Base-by-base conservation (phyloP, 2,888 invertebrate genomes). In the Agrochola lota region DNA sequence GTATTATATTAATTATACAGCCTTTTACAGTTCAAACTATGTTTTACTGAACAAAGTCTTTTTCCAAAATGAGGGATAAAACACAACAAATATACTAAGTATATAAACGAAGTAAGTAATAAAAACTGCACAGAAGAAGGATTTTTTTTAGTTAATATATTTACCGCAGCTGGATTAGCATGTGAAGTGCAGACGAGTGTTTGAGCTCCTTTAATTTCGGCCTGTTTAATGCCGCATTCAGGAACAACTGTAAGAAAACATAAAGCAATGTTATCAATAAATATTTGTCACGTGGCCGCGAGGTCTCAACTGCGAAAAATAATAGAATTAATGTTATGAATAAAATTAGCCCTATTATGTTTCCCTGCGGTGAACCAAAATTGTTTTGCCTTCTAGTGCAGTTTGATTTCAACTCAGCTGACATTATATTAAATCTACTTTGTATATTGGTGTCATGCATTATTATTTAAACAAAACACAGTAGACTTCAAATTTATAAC, bases 181-280 rank as follows among this genome's bases (percentile, higher is more conserved):
- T 97, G 96, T 0, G 98, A 98, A 40, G 98, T 98, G 94, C 99
- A 99, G 60, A 98, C 97, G 73, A 99, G 96, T 74, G 98, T 98
- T 92, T 98, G 98, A 84, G 97, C 97, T 49, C 98, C 98, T 81
- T 98, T 97, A 73, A 97, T 97, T 91, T 98, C 98, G 60, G 97
- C 97, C 89, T 98, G 97, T 83, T 98, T 97, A 89, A 99, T 98
- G 73, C 98, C 97, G 92, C 99, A 99, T 90, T 98, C 98, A 1
- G 99, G 99, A 88, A 98, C 97, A 96, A 97, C 99, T 99, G 96
- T 23, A 96, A 78, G 15, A 7, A n/a, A 68, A 15, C 23, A 43
- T 26, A 23, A 26, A 4, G 0, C 2, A 49, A 35, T n/a, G 46
- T 49, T 7, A 43, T 26, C 12, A 62, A n/a, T 17, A 3, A 49